Percentiles rank a stretch among this genome's conserved stretches.
Evolutionary conservation across 92 coral and sea anemone genomes (phyloP).

Genomic region (Epizoanthus stellaris): DNA sequence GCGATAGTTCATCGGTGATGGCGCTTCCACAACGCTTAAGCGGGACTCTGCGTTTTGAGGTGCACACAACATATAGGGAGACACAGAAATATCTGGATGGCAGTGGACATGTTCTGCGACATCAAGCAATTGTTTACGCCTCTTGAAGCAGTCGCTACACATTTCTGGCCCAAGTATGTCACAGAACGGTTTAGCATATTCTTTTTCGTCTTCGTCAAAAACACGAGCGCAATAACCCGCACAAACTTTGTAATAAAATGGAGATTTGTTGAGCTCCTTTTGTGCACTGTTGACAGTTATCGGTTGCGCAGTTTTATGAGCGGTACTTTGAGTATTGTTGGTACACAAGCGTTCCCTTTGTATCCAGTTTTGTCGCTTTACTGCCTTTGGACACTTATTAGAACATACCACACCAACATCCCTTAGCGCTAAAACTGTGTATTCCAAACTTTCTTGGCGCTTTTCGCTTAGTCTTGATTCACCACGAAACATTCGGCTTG

Average conservation of each 20-base stretch:
- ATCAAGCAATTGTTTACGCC: constrained; percentile 60
- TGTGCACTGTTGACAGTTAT: not conserved
- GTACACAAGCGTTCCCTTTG: not conserved
- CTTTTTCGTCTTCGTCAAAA: constrained; percentile 36
- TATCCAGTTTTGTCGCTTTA: constrained; percentile 14
- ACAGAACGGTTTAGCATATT: constrained; percentile 75
- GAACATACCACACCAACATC: not conserved
- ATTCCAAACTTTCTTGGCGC: constrained; percentile 14
- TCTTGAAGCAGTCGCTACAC: constrained; percentile 74
- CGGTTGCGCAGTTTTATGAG: constrained; percentile 11
- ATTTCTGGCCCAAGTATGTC: constrained; percentile 81
- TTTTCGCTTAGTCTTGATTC: constrained; percentile 23
- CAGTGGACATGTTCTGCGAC: constrained; percentile 49
- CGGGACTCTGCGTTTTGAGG: constrained; percentile 52
- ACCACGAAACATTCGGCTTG: not conserved
- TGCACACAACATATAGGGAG: constrained; percentile 74
- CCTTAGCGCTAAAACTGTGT: not conserved
- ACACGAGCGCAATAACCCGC: constrained; percentile 57
- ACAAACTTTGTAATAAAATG: constrained; percentile 38
- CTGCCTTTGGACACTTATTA: not conserved
- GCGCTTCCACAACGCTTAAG: constrained; percentile 13
- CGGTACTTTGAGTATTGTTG: not conserved
- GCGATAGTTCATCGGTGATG: constrained; percentile 44
- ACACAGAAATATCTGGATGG: constrained; percentile 77
- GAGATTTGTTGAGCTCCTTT: constrained; percentile 15